Evolutionary conservation across 2,888 invertebrate species (phyloP).

Genomic region (Sarcophaga carnaria): DNA sequence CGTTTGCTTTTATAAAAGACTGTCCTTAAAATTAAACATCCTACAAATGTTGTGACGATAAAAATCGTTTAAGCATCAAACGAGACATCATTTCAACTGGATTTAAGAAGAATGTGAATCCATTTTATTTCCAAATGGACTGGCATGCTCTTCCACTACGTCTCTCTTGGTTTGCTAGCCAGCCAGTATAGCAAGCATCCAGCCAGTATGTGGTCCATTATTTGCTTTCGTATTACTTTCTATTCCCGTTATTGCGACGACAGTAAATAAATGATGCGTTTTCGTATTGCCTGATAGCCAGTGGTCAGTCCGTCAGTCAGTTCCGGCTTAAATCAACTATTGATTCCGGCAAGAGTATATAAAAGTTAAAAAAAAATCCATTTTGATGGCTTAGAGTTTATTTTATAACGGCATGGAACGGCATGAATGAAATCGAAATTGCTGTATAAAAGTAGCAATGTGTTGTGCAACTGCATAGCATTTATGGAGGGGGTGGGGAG

Average conservation of each 20-base stretch:
- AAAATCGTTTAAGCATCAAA: conserved; percentile 34
- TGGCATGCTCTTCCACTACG: background rate
- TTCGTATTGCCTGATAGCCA: conserved; percentile 18
- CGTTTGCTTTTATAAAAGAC: background rate
- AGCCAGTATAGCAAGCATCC: too few relatives aligned
- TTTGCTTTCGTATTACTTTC: background rate
- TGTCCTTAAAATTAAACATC: conserved; percentile 19
- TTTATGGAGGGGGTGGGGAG: too few relatives aligned
- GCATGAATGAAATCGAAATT: too few relatives aligned
- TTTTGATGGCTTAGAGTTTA: background rate
- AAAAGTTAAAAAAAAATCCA: background rate
- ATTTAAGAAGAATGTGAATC: conserved; percentile 20
- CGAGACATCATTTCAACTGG: conserved; percentile 8
- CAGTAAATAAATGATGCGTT: conserved; percentile 45
- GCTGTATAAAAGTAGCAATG: too few relatives aligned
- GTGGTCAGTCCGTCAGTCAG: conserved; percentile 39
- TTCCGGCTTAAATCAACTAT: conserved; percentile 44
- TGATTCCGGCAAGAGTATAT: conserved; percentile 16
- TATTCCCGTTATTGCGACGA: background rate
- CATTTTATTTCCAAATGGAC: conserved; percentile 16
- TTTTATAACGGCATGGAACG: too few relatives aligned
- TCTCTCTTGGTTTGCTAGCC: background rate
- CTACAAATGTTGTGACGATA: conserved; percentile 20
- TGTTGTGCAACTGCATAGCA: too few relatives aligned
- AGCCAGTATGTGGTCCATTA: background rate